Conservation (phyloP, 2,797 vertebrate genomes). For the Limosa lapponica region DNA sequence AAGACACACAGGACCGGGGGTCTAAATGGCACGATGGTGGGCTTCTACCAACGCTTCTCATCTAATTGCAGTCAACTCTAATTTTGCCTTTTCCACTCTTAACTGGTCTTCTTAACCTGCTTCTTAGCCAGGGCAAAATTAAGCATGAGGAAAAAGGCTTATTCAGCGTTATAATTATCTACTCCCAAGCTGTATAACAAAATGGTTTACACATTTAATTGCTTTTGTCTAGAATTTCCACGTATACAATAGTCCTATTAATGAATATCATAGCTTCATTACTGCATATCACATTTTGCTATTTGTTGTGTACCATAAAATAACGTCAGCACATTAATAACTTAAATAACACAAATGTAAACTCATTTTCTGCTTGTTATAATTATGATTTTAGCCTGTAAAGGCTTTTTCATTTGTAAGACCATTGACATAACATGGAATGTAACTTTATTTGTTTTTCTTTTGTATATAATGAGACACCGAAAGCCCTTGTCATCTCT, state of each 20-base stretch:
- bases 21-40: conserved; percentile 35
- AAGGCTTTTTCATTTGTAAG: conserved; percentile 64
- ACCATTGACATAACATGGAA: conserved; percentile 80
- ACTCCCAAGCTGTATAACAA: conserved; percentile 66
- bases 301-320: conserved; percentile 44
- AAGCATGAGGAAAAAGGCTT: conserved; percentile 56
- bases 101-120: neutral
- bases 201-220: conserved; percentile 57
- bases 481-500: conserved; percentile 78
- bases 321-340: conserved; percentile 54
- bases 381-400: conserved; percentile 48
- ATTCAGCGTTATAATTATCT: conserved; percentile 56
- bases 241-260: conserved; percentile 44
- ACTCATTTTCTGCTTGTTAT: conserved; percentile 52
- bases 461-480: conserved; percentile 76
- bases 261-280: conserved; percentile 56
- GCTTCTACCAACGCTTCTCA: neutral
- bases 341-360: conserved; percentile 71
- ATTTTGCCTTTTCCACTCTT: conserved; percentile 43
- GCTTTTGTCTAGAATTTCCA: conserved; percentile 57
- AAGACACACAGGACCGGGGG: conserved; percentile 25
- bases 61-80: neutral
- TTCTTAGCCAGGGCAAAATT: conserved; percentile 38
- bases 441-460: conserved; percentile 78
- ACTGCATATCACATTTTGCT: conserved; percentile 55